These are phyloP conservation scores for Eumeta japonica DNA, from an alignment of 1,140 invertebrate species.

Conservation along the genomic window DNA sequence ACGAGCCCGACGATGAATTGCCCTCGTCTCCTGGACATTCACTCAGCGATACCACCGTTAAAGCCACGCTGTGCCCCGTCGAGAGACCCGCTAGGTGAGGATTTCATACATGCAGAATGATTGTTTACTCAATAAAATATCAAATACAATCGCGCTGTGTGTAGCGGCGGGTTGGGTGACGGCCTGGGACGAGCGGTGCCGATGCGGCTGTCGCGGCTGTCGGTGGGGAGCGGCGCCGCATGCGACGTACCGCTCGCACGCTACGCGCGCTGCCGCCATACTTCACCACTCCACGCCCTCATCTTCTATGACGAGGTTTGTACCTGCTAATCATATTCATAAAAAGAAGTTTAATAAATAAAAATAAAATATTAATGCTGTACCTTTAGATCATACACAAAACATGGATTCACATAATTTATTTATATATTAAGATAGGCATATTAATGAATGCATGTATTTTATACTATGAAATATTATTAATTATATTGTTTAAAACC, in stretches of 20 bases:
- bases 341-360: too few species aligned
- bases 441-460: too few species aligned
- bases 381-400: not conserved
- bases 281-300: conserved; percentile 79
- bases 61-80: conserved; percentile 28
- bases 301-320: conserved; percentile 87
- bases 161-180: conserved; percentile 26
- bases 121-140: not conserved
- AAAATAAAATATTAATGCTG: too few species aligned
- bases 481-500: too few species aligned
- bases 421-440: too few species aligned
- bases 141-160: not conserved
- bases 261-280: conserved; percentile 74
- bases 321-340: conserved; percentile 1
- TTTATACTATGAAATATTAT: too few species aligned
- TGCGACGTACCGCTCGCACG: conserved; percentile 73
- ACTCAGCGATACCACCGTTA: conserved; percentile 20
- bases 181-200: conserved; percentile 40
- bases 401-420: too few species aligned
- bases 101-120: not conserved
- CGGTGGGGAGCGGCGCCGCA: conserved; percentile 72
- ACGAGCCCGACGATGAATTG: conserved; percentile 10
- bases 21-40: conserved; percentile 11
- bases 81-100: conserved; percentile 21
- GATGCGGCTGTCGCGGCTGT: conserved; percentile 75